Base-by-base conservation (phyloP, 2,113 vertebrate genomes). In the Varanus komodoensis region DNA sequence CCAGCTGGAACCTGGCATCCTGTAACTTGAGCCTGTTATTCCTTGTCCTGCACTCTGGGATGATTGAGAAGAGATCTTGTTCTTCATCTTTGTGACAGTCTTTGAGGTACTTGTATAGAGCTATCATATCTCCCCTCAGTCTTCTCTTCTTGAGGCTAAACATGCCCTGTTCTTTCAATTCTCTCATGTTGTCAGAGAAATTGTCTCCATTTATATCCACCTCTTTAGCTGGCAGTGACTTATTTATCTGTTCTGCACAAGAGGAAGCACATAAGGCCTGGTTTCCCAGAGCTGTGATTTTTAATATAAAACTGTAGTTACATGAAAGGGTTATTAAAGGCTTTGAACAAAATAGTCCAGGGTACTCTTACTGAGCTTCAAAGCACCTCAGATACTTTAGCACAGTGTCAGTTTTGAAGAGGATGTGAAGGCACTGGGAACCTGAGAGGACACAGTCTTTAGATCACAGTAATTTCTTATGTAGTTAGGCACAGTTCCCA, bases 361-460 rank as follows among this genome's bases (percentile, higher is more conserved):
- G 89, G 89, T 25, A 80, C 69, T 86, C 27, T 50, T 90, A 82
- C 89, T 93, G 89, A 54, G n/a, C 64, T 94, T 74, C 85, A 87
- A 94, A 93, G 57, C 61, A 6, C 93, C 92, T 93, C 84, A 50
- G 8, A 84, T 84, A 29, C 92, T 91, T 87, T 93, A 83, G 81
- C 89, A 84, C 73, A 52, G 68, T 69, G 67, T 83, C 91, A 77
- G 50, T 82, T 95, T 94, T 94, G 90, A 92, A 95, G 85, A 92
- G 77, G 50, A 79, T 89, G 74, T 84, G 90, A 92, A 91, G 84
- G 57, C 94, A 69, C 87, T 93, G 91, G 79, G 89, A 90, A 86
- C 67, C 48, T 81, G 67, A 77, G 71, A 91, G 79, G 44, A 71
- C 89, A 29, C 8, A 71, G 3, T 82, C 48, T 84, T 93, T 93